phyloP scores from a whole-genome alignment of 2,797 vertebrate species.

The Capromys pilorides region DNA sequence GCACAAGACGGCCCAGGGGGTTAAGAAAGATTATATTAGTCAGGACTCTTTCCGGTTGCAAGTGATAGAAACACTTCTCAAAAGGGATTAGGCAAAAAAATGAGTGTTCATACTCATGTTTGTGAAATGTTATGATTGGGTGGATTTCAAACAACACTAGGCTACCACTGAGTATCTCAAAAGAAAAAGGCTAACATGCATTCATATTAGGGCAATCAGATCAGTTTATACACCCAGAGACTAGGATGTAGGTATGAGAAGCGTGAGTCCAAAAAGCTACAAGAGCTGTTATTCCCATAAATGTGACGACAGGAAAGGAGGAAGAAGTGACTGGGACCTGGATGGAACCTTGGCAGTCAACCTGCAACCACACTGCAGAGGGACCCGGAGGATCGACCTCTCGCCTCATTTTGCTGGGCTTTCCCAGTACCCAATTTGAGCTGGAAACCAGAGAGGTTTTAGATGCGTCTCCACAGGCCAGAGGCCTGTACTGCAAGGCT shows the following conservation, averaged over 20 bases:
- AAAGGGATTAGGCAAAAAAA: constrained; percentile 62
- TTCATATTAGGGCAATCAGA: background rate
- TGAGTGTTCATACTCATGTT: constrained; percentile 2
- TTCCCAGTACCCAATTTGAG: background rate
- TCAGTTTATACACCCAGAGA: background rate
- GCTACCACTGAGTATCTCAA: background rate
- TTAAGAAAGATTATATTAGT: constrained; percentile 74
- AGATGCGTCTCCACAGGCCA: background rate
- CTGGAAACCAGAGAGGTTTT: background rate
- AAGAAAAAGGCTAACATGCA: background rate
- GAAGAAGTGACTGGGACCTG: background rate
- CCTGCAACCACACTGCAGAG: background rate
- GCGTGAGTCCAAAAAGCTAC: background rate
- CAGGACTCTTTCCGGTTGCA: constrained; percentile 49
- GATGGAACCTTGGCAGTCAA: background rate
- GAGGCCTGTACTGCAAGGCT: background rate
- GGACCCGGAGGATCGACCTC: background rate
- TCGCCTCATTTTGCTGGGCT: background rate
- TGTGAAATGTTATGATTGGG: constrained; percentile 29
- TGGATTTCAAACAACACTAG: background rate
- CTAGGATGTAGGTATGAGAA: background rate
- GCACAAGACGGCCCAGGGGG: constrained; percentile 57
- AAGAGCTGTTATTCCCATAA: background rate
- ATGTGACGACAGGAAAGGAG: background rate
- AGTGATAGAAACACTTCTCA: constrained; percentile 72